phyloP scores from a whole-genome alignment of 2,113 vertebrate species.

The Harpagus bidentatus region DNA sequence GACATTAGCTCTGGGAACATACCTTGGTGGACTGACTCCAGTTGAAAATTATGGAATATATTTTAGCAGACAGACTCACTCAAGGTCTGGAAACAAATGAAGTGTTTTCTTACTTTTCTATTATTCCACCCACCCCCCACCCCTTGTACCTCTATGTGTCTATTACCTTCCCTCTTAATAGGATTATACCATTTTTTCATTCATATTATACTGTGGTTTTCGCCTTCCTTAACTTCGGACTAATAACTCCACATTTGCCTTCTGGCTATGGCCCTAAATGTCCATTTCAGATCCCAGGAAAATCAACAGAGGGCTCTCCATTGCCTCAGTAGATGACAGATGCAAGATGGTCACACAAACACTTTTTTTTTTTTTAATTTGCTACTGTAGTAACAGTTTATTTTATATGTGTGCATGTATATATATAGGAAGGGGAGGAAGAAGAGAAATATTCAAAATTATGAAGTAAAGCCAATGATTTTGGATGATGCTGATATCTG shows the following conservation, averaged over 20 bases:
- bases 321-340: not conserved
- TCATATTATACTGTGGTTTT: not conserved
- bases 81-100: not conserved
- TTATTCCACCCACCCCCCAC: no score
- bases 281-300: not conserved
- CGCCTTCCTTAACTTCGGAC: not conserved
- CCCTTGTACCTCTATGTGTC: not conserved
- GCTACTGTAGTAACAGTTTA: not conserved
- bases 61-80: not conserved
- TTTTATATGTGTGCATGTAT: not conserved
- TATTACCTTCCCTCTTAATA: not conserved
- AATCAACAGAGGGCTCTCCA: not conserved
- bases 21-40: not conserved
- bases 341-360: not conserved
- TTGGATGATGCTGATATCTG: not conserved
- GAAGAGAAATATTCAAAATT: not conserved
- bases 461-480: not conserved
- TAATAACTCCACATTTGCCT: not conserved
- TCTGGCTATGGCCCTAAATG: not conserved
- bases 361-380: not conserved
- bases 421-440: not conserved
- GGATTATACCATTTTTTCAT: not conserved
- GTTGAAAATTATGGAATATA: not conserved
- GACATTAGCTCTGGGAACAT: not conserved
- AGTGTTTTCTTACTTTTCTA: not conserved